Conservation (phyloP, 2,888 invertebrate species). For the Cantharis nigra region DNA sequence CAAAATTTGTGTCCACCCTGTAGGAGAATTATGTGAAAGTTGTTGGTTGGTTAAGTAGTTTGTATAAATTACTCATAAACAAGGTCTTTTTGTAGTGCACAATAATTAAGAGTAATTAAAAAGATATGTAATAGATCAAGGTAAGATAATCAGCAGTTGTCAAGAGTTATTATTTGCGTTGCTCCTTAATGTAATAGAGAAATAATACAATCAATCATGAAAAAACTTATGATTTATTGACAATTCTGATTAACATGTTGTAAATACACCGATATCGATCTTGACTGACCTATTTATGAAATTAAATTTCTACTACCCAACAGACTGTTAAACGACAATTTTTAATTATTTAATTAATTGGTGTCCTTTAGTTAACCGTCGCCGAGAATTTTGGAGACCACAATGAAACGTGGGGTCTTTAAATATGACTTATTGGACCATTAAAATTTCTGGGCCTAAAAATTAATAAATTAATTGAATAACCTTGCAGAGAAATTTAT, state of each 20-base stretch:
- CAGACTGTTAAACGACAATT: background rate
- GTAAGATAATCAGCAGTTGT: conserved; percentile 21
- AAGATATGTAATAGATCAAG: conserved; percentile 25
- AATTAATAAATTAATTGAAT: background rate
- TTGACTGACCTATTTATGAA: conserved; percentile 5
- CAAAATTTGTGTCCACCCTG: background rate
- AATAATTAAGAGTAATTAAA: background rate
- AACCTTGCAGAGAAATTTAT: background rate
- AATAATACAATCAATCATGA: conserved; percentile 3
- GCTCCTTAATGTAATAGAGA: conserved; percentile 5
- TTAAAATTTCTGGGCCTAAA: background rate
- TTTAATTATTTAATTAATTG: background rate
- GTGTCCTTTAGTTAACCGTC: background rate
- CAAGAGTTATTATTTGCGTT: conserved; percentile 4
- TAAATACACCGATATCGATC: conserved; percentile 10
- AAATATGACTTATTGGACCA: background rate
- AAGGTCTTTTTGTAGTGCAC: background rate
- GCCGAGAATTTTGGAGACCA: background rate
- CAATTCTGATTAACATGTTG: background rate
- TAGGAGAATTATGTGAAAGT: background rate
- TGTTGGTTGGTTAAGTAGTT: background rate
- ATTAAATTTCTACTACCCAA: background rate
- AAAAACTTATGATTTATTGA: conserved; percentile 12
- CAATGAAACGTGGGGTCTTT: background rate
- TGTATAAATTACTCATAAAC: background rate